Evolutionary conservation across 2,888 invertebrate species (phyloP), one percentile per base, ranked within the genome.

Genomic region (Druceiella hillmani): DNA sequence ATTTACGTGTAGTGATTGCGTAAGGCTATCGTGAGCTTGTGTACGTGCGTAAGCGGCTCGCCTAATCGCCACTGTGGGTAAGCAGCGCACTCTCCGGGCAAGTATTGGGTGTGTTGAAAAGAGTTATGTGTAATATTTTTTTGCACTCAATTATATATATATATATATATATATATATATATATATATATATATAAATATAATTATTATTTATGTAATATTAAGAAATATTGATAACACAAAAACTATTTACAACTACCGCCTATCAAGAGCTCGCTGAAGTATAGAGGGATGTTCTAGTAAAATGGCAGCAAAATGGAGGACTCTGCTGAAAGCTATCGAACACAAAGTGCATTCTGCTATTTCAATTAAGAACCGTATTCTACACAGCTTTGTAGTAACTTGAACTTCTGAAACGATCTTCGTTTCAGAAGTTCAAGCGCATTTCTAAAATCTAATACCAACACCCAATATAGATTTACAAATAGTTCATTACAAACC

Each of bases 291-390:
- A 6, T 20, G 22, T 20, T 20, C n/a, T 20, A 9, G 22, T 20
- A 20, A 7, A 20, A 20, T 20, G 22, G 22, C 22, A 20, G 22
- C 22, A 20, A 20, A 20, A 20, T 20, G 22, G 22, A 20, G 22
- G 22, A 20, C n/a, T 20, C n/a, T 20, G 22, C 22, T 7, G 22
- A 20, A 20, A 20, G 22, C 22, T 7, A 20, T 20, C n/a, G 22
- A 20, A 20, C 6, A 6, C 22, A 20, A 20, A 9, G 22, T 20
- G 6, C 6, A 20, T 20, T 7, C 22, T 20, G 22, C 22, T 20
- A 20, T 20, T 20, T 20, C 22, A 20, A 20, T 20, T 20, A 20
- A 6, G 22, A 20, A 20, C 6, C n/a, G 22, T 9, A 20, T 20
- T 20, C 22, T 20, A 20, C 22, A 20, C 22, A 20, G n/a, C 22